A percentile compares a stretch with the other conserved stretches of the same genome.
Conservation (phyloP, 2,113 vertebrate genomes). For the Microtus pennsylvanicus region DNA sequence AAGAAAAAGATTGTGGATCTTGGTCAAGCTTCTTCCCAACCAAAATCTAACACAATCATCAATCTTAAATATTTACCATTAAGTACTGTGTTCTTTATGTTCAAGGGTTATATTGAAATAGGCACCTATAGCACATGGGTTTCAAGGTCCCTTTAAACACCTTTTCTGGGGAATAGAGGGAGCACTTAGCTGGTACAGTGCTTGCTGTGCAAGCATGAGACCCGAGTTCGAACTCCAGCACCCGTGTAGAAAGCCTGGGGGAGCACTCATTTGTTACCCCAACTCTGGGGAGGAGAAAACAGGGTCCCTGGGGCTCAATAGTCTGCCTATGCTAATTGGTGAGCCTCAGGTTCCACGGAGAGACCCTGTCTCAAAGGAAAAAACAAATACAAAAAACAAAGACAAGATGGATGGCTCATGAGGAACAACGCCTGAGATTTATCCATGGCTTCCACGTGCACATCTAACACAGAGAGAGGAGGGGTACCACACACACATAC, state of each 20-base stretch:
- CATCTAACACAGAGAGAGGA: neutral
- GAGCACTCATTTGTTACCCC: neutral
- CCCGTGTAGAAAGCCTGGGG: neutral
- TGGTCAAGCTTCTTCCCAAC: neutral
- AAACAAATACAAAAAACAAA: neutral
- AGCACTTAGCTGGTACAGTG: neutral
- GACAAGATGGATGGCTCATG: neutral
- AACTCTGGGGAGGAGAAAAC: neutral
- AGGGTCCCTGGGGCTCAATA: neutral
- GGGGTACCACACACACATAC: neutral
- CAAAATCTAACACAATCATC: conserved; percentile 45
- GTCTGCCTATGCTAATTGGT: neutral
- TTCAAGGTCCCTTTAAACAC: conserved; percentile 31
- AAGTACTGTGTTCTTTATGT: conserved; percentile 1
- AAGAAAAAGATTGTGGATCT: neutral
- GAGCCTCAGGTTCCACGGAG: neutral
- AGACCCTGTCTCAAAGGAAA: neutral
- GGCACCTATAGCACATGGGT: neutral
- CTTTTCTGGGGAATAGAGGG: neutral
- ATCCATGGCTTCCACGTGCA: neutral
- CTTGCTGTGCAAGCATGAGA: neutral
- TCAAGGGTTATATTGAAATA: conserved; percentile 38
- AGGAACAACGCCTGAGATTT: neutral
- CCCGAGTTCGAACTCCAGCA: neutral
- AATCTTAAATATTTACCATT: neutral